Conservation (phyloP, 2,888 invertebrate genomes). For the Platycheirus rosarum region DNA sequence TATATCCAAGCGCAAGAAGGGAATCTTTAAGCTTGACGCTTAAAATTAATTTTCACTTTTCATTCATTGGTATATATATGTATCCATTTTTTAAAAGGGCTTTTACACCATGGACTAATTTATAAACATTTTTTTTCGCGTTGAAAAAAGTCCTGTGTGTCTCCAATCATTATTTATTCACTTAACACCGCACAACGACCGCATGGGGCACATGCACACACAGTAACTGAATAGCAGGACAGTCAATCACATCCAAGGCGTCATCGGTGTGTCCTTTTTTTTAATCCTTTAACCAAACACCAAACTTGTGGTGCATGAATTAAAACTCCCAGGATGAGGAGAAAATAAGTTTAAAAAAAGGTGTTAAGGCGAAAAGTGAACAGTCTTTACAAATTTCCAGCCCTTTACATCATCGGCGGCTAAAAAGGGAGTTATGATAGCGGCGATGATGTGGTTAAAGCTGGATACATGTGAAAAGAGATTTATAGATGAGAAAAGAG, state of each 20-base stretch:
- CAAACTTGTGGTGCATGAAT: conserved; percentile 39
- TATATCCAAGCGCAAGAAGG: conserved; percentile 14
- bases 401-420: conserved; percentile 44
- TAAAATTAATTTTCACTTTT: conserved; percentile 63
- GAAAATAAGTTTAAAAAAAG: conserved; percentile 3
- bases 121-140: conserved; percentile 16
- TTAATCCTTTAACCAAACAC: conserved; percentile 59
- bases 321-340: conserved; percentile 17
- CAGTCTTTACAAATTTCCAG: conserved; percentile 58
- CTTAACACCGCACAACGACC: conserved; percentile 48
- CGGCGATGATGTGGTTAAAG: not conserved
- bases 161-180: conserved; percentile 69
- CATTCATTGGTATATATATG: conserved; percentile 15
- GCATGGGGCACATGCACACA: conserved; percentile 8
- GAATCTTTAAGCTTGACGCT: conserved; percentile 45
- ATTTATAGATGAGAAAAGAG: not conserved
- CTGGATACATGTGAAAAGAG: not conserved
- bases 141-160: conserved; percentile 25
- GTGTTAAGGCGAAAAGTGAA: conserved; percentile 26
- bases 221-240: conserved; percentile 64
- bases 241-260: conserved; percentile 56
- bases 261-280: conserved; percentile 13
- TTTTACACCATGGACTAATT: conserved; percentile 56
- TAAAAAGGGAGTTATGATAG: conserved; percentile 29
- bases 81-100: not conserved